Percentiles rank a stretch among this genome's conserved stretches.
Conservation (phyloP, 2,113 vertebrate species). For the Phalacrocorax pelagicus region DNA sequence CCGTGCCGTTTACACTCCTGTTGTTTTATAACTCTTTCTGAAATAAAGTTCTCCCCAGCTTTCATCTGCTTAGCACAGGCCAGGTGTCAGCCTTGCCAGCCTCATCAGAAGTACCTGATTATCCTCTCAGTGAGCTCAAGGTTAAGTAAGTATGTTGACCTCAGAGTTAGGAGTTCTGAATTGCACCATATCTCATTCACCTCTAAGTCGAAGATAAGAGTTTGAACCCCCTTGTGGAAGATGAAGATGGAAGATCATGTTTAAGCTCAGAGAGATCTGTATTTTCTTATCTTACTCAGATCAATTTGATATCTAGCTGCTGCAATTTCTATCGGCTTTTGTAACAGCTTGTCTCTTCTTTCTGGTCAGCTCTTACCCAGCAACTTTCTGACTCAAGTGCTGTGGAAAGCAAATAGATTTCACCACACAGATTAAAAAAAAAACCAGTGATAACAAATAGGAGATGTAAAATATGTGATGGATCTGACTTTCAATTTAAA, state of each 20-base stretch:
- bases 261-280: background rate
- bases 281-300: background rate
- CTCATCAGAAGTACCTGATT: constrained; percentile 13
- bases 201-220: background rate
- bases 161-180: background rate
- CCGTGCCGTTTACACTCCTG: background rate
- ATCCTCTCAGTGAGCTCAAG: background rate
- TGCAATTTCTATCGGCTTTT: background rate
- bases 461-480: background rate
- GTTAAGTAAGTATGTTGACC: constrained; percentile 17
- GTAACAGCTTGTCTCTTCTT: background rate
- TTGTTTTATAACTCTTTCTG: background rate
- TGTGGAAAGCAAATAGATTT: background rate
- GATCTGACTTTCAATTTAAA: background rate
- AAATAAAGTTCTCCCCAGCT: background rate
- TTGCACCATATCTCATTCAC: background rate
- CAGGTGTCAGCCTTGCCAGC: background rate
- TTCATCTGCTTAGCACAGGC: background rate
- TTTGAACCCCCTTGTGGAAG: background rate
- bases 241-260: background rate
- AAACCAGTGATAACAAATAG: background rate
- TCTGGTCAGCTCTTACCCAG: background rate
- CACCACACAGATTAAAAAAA: background rate
- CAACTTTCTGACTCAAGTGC: background rate
- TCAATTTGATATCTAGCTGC: background rate